Conservation (phyloP, 2,113 vertebrate genomes). For the Sturnira hondurensis region DNA sequence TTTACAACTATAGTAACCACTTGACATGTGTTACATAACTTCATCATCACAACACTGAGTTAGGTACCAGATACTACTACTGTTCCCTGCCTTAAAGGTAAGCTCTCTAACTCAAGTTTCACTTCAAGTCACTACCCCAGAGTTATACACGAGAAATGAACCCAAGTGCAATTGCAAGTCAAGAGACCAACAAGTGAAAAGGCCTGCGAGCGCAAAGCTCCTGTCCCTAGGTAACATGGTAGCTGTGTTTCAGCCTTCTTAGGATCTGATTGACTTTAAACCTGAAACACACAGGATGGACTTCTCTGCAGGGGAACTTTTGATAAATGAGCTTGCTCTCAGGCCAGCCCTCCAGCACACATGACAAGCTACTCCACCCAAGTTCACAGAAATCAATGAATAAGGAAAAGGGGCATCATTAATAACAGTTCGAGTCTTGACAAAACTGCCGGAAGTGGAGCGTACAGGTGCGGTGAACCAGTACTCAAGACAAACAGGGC, state of each 20-base stretch:
- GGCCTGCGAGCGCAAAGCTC: not conserved
- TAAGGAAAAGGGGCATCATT: not conserved
- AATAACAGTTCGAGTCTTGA: not conserved
- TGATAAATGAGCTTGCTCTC: not conserved
- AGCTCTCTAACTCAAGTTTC: not conserved
- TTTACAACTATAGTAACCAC: not conserved
- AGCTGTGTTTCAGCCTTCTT: not conserved
- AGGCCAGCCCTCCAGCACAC: not conserved
- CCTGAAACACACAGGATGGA: not conserved
- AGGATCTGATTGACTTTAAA: not conserved
- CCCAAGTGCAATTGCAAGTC: not conserved
- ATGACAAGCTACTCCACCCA: not conserved
- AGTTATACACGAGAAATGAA: not conserved
- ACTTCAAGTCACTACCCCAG: not conserved
- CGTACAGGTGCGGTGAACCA: not conserved
- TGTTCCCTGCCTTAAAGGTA: not conserved
- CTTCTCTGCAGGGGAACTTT: not conserved
- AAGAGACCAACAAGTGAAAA: not conserved
- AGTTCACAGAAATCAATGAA: conserved; percentile 9
- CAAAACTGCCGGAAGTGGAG: not conserved
- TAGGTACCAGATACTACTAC: not conserved
- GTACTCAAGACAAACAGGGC: not conserved
- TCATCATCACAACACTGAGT: not conserved
- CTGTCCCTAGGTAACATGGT: not conserved
- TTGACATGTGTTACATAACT: not conserved